Base-by-base conservation (phyloP, 2,113 vertebrate genomes). In the Tychaedon coryphoeus region DNA sequence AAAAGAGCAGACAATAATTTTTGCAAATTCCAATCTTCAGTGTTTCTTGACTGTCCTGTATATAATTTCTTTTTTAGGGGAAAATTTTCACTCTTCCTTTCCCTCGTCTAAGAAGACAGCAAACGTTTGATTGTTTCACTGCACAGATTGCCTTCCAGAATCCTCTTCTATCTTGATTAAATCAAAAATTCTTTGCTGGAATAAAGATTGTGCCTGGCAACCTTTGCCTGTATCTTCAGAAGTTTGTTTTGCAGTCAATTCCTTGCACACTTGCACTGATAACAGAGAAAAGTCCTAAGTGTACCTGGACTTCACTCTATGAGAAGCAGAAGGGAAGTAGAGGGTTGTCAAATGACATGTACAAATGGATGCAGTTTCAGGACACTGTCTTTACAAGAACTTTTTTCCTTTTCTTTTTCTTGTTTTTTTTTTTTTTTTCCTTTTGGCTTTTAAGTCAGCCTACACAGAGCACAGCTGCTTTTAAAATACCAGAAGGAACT, bases 351-450 rank as follows among this genome's bases (percentile, higher is more conserved):
- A 77, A 94, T 28, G 24, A 33, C 20, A 57, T 15, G 5, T 29
- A 74, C 28, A 65, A 83, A 73, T 38, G 31, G 50, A 69, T 31
- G 40, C 40, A 65, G 22, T 28, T 88, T 64, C 43, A 72, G 62
- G 33, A 78, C 43, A 40, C 10, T 42, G 9, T 69, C 48, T 74
- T 88, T 71, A 54, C 8, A 36, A 66, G 36, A 77, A 51, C 2
- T 15, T 51, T 31, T 26, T 11, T 12, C 16, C 12, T n/a, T 38
- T 25, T 3, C 10, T 31, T 34, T 25, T 3, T n/a, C n/a, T n/a
- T n/a, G n/a, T n/a, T n/a, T 5, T 2, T 8, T 17, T 48, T 58
- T 28, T 34, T 38, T 47, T 48, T 14, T 0, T 3, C 1, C 12
- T 72, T 86, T 72, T 76, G 53, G 18, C 36, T 73, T 91, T 65